Conservation (phyloP, 2,113 vertebrate genomes). For the Antigone vipio region DNA sequence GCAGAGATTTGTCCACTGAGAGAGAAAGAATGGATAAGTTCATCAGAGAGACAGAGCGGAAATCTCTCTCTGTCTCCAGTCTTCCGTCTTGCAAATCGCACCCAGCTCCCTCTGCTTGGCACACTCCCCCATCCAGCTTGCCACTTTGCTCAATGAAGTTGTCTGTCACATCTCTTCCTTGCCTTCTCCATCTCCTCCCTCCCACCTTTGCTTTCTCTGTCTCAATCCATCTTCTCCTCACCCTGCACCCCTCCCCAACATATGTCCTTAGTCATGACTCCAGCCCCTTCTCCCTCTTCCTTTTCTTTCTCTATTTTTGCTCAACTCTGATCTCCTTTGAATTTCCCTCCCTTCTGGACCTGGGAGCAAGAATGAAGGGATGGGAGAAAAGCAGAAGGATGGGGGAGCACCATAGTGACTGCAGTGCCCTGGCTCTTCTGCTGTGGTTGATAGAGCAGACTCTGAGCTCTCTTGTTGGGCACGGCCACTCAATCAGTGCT, state of each 20-base stretch:
- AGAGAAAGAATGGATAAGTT: neutral
- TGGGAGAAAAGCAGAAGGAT: neutral
- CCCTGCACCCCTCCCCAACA: neutral
- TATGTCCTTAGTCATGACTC: neutral
- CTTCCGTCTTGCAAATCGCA: neutral
- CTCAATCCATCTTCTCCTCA: neutral
- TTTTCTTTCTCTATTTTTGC: neutral
- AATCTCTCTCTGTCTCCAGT: neutral
- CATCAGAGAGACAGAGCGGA: neutral
- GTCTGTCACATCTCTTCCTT: neutral
- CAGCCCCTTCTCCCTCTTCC: neutral
- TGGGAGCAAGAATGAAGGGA: neutral
- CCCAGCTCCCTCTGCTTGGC: neutral
- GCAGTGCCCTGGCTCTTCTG: neutral
- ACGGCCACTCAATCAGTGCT: conserved; percentile 38
- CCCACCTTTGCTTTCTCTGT: neutral
- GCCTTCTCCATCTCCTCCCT: neutral
- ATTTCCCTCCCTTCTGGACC: neutral
- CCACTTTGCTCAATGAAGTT: neutral
- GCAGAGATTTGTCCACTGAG: neutral
- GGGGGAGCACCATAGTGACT: neutral
- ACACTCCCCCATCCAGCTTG: neutral
- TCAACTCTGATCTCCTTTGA: neutral
- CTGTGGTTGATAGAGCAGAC: neutral
- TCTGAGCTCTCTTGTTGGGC: neutral